Base-by-base conservation (phyloP, 2,113 vertebrate species). In the Menidia beryllina region DNA sequence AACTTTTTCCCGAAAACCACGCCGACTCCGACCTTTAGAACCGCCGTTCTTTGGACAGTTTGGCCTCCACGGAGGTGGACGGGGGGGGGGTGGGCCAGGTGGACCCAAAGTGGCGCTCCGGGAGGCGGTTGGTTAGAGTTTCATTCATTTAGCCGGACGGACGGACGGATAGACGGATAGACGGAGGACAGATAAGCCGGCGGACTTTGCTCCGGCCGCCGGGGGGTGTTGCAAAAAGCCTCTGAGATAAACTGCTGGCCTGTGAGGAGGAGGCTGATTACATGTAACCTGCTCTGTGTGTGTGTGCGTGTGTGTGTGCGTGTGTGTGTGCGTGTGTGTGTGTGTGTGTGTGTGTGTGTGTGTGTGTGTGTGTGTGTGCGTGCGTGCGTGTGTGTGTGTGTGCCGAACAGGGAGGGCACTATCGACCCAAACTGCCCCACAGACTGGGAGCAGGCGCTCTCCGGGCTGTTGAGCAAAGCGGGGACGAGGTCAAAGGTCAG, bases 141-240 rank as follows among this genome's bases (percentile, higher is more conserved):
- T 69, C 63, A 69, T 47, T n/a, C 69, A 84, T 64, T 45, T 50
- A 75, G 66, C 56, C 60, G 52, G 81, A 53, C 14, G 25, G 79
- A 59, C 60, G 57, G 72, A 74, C 61, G 0, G 24, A 75, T 60
- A 11, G 60, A 75, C 77, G n/a, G n/a, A n/a, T n/a, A n/a, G n/a
- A 21, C 57, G 49, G 55, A 75, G 68, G 56, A 20, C 66, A 80
- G 91, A 93, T 93, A 93, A 92, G 86, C 51, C 5, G 25, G 6
- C 88, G 91, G 91, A 93, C 91, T 93, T 94, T 92, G 92, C 75
- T 78, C 93, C 30, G n/a, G 50, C 84, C 62, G 47, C 83, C 75
- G 59, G 75, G 88, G 88, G 86, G 90, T 92, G 91, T 90, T 90
- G 88, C 86, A 89, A 88, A 87, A 75, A 82, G 81, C 72, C 79